These are phyloP conservation scores for Archocentrus centrarchus DNA, from an alignment of 2,113 vertebrate genomes.

Conservation along the genomic window DNA sequence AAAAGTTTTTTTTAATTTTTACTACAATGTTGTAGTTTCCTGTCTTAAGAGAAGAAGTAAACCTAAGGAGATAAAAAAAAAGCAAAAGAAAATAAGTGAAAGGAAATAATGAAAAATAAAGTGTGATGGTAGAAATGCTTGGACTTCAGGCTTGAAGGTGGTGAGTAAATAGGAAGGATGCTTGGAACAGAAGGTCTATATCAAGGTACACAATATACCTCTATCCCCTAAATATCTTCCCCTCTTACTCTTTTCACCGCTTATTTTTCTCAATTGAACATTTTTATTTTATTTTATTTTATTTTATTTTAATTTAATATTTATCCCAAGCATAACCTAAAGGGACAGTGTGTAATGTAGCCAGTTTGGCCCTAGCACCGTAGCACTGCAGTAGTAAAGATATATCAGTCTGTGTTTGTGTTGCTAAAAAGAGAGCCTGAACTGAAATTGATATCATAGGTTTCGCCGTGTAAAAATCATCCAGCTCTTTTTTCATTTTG, in stretches of 20 bases:
- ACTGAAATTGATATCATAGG: slow-evolving; percentile 7
- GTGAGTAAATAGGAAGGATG: neutral
- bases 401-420: slow-evolving; percentile 26
- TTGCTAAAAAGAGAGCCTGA: slow-evolving; percentile 12
- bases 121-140: neutral
- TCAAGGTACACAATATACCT: neutral
- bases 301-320: neutral
- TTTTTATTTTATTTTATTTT: neutral
- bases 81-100: neutral
- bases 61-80: neutral
- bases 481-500: slow-evolving; percentile 23
- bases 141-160: neutral
- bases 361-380: neutral
- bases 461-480: slow-evolving; percentile 12
- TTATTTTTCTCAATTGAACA: neutral
- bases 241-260: neutral
- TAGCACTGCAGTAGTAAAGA: neutral
- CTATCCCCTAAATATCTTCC: neutral
- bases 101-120: neutral
- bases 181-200: neutral
- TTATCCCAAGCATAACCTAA: neutral
- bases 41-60: neutral
- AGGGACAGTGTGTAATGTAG: neutral
- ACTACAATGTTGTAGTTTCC: neutral
- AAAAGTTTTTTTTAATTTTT: no score